A percentile compares a stretch with the other conserved stretches of the same genome.
These are phyloP conservation scores for Nettapus auritus DNA, from an alignment of 2,113 vertebrate species.

Conservation along the genomic window DNA sequence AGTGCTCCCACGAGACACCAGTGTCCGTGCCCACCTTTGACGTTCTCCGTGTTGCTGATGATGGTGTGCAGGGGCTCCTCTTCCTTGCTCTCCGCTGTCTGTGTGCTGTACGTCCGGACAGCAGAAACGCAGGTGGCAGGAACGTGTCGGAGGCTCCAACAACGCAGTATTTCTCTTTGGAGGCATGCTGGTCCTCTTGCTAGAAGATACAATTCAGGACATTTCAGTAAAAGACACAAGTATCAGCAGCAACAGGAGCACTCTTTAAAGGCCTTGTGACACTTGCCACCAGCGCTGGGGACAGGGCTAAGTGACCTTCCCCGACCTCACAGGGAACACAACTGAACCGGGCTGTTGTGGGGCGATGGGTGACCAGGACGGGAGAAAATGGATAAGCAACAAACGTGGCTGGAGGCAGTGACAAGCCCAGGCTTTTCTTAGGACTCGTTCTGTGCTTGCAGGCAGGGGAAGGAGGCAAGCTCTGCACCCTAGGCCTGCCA, in stretches of 20 bases:
- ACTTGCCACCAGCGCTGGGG: background rate
- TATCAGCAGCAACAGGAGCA: background rate
- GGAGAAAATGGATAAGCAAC: background rate
- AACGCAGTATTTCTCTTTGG: background rate
- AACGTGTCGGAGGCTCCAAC: background rate
- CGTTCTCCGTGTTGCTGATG: slow-evolving; percentile 85
- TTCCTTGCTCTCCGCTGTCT: slow-evolving; percentile 78
- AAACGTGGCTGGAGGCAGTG: background rate
- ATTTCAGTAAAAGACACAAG: background rate
- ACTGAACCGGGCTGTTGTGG: background rate
- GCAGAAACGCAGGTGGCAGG: background rate
- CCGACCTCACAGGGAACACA: accelerated
- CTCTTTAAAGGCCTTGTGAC: background rate
- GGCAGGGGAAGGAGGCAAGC: background rate
- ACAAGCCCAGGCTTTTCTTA: background rate
- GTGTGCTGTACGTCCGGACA: slow-evolving; percentile 80
- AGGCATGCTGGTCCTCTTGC: slow-evolving; percentile 47
- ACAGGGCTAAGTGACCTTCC: background rate
- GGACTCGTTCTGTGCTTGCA: background rate
- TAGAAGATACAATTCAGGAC: background rate
- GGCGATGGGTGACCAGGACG: background rate
- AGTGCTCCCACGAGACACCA: background rate
- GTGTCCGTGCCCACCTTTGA: slow-evolving; percentile 79
- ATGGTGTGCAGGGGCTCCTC: slow-evolving; percentile 85
- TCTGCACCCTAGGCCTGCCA: background rate